Evolutionary conservation across 2,797 vertebrate species (phyloP).

Genomic region (Aselliscus stoliczkanus): DNA sequence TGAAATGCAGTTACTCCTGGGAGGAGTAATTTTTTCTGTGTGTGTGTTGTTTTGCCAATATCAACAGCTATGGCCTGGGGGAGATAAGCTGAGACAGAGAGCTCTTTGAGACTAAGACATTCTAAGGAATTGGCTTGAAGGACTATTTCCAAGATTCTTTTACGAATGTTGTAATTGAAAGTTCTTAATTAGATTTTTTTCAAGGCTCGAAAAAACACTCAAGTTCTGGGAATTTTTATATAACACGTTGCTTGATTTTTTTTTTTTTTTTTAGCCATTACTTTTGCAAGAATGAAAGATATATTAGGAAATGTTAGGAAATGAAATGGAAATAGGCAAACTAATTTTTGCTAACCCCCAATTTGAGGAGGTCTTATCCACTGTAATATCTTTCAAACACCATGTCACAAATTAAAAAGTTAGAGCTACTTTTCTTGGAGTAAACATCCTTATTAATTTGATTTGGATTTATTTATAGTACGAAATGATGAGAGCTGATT

Average conservation of each 20-base stretch:
- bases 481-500: background rate
- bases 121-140: background rate
- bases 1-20: background rate
- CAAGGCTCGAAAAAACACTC: background rate
- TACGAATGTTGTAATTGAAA: background rate
- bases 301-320: background rate
- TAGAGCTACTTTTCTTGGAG: background rate
- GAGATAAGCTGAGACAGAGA: background rate
- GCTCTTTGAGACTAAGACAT: background rate
- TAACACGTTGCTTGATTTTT: background rate
- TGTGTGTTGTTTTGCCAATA: background rate
- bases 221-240: background rate
- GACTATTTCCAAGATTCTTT: background rate
- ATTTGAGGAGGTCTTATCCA: background rate
- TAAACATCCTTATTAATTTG: background rate
- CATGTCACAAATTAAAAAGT: background rate
- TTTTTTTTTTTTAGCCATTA: background rate
- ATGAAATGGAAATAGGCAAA: background rate
- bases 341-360: background rate
- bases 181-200: background rate
- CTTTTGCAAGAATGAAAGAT: constrained; percentile 14
- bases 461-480: background rate
- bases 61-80: too few species aligned
- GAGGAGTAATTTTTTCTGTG: background rate
- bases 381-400: background rate